Percentiles rank a stretch among this genome's conserved stretches.
Evolutionary conservation across 2,113 vertebrate species (phyloP).

Genomic region (Nothoprocta perdicaria): DNA sequence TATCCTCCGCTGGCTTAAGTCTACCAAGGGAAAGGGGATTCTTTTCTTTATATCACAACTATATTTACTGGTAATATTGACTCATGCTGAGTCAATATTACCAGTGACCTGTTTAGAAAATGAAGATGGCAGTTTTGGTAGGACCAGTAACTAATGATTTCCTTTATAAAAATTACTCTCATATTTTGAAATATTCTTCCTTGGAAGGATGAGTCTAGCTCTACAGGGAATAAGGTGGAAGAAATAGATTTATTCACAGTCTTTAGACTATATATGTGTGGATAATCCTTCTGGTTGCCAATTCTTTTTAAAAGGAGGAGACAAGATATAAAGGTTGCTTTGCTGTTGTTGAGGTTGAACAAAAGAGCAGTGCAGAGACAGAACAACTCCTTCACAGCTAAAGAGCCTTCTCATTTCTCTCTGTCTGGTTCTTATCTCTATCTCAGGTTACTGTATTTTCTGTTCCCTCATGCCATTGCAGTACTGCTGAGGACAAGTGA

Average conservation of each 20-base stretch:
- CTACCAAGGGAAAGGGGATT: neutral
- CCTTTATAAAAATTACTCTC: neutral
- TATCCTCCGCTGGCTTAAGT: neutral
- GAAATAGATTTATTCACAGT: neutral
- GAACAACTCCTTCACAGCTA: slow-evolving; percentile 57
- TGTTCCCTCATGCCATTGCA: slow-evolving; percentile 72
- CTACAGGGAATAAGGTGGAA: neutral
- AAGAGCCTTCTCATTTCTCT: slow-evolving; percentile 12
- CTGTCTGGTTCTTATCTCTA: slow-evolving; percentile 55
- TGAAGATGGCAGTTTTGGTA: neutral
- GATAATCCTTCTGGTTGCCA: neutral
- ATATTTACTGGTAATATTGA: neutral
- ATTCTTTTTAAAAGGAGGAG: slow-evolving; percentile 20
- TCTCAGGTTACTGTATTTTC: slow-evolving; percentile 67
- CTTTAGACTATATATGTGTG: neutral
- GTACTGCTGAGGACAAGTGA: slow-evolving; percentile 66
- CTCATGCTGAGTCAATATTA: neutral
- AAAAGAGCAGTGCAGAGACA: slow-evolving; percentile 29
- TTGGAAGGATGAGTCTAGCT: neutral
- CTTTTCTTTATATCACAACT: neutral
- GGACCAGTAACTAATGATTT: neutral
- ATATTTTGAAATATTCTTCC: neutral
- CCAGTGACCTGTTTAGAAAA: neutral
- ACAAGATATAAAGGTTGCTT: slow-evolving; percentile 28
- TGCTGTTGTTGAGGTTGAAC: neutral